These are phyloP conservation scores for Phalacrocorax carbo DNA, from an alignment of 2,113 vertebrate species.

Conservation along the genomic window DNA sequence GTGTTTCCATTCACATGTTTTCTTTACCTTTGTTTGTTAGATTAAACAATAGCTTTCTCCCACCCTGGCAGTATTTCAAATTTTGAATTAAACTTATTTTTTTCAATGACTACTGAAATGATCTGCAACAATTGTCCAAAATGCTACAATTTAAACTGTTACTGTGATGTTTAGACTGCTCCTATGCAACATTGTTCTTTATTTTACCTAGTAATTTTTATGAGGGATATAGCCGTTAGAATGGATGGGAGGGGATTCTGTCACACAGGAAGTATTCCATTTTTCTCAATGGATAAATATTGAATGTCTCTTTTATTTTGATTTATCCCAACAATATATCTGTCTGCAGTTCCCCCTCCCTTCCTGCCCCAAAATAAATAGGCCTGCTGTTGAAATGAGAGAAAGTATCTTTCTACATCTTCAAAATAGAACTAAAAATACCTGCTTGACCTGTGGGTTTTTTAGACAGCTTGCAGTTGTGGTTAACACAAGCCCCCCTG, in stretches of 20 bases:
- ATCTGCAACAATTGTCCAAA: background rate
- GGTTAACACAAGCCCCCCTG: slow-evolving; percentile 63
- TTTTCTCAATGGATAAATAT: background rate
- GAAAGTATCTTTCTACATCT: background rate
- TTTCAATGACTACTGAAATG: background rate
- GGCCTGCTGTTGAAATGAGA: slow-evolving; percentile 28
- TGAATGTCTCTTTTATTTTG: background rate
- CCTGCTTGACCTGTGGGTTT: slow-evolving; percentile 65
- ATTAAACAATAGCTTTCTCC: background rate
- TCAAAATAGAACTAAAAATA: slow-evolving; percentile 57
- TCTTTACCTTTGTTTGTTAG: background rate
- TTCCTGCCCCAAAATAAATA: background rate
- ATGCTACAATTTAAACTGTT: background rate
- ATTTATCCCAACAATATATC: background rate
- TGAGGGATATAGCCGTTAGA: background rate
- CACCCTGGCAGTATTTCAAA: background rate
- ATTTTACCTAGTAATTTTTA: background rate
- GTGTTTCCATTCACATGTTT: background rate
- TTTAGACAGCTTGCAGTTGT: slow-evolving; percentile 21
- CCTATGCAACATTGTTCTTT: background rate
- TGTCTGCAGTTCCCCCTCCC: background rate
- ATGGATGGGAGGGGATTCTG: background rate
- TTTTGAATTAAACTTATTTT: background rate
- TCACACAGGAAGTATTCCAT: background rate
- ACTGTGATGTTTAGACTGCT: background rate